Evolutionary conservation across 1,140 invertebrate species (phyloP).

Genomic region (Panonychus citri): DNA sequence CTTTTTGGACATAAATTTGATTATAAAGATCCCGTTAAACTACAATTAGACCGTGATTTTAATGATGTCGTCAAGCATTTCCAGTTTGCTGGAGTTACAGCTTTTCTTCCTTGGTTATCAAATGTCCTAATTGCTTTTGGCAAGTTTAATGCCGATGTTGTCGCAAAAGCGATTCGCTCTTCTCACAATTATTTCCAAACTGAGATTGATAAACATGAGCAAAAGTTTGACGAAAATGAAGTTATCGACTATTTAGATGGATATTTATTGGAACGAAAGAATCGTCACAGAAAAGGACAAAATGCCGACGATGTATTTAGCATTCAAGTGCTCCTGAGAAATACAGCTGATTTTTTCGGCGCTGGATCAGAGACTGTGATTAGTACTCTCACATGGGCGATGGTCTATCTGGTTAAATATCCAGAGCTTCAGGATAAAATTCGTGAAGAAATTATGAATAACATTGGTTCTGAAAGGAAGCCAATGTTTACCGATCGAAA

Average conservation of each 20-base stretch:
- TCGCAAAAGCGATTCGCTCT: not conserved
- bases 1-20: slow-evolving; percentile 12
- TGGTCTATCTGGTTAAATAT: slow-evolving; percentile 12
- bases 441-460: slow-evolving; percentile 15
- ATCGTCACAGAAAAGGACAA: not conserved
- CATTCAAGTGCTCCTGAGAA: slow-evolving; percentile 8
- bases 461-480: slow-evolving; percentile 12
- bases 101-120: not conserved
- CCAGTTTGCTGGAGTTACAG: not conserved
- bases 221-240: slow-evolving; percentile 2
- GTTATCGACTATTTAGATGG: slow-evolving; percentile 10
- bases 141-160: not conserved
- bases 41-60: slow-evolving; percentile 4
- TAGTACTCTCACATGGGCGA: slow-evolving; percentile 12
- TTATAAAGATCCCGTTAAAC: slow-evolving; percentile 5
- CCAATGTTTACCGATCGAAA: slow-evolving; percentile 10
- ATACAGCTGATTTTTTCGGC: slow-evolving; percentile 11
- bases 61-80: not conserved
- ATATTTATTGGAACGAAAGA: slow-evolving; percentile 27
- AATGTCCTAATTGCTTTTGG: not conserved
- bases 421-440: slow-evolving; percentile 15
- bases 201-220: slow-evolving; percentile 3
- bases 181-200: not conserved
- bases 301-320: slow-evolving; percentile 6
- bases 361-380: slow-evolving; percentile 18